These are phyloP conservation scores for Melanostoma scalare DNA, from an alignment of 2,888 invertebrate genomes.

Conservation along the genomic window DNA sequence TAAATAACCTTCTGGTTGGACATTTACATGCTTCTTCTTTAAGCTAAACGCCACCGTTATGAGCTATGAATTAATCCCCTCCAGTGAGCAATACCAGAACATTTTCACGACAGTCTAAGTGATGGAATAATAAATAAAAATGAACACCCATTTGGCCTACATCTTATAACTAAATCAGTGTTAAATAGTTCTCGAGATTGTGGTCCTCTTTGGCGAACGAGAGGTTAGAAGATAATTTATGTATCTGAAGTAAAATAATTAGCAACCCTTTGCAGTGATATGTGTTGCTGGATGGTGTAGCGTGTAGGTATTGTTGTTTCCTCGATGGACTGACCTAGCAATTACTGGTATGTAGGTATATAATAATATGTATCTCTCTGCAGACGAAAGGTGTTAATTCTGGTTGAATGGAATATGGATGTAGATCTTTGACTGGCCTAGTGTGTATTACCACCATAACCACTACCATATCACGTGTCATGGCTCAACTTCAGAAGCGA, in stretches of 20 bases:
- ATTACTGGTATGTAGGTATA: slow-evolving; percentile 26
- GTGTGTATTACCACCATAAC: slow-evolving; percentile 35
- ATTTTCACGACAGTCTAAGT: slow-evolving; percentile 25
- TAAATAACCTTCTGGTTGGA: slow-evolving; percentile 49
- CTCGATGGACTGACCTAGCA: slow-evolving; percentile 47
- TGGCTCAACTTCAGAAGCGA: too few species aligned
- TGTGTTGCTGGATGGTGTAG: background rate
- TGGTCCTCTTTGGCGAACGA: slow-evolving; percentile 16
- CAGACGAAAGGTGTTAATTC: slow-evolving; percentile 62
- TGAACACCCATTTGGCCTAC: slow-evolving; percentile 56
- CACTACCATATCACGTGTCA: background rate
- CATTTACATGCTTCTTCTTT: slow-evolving; percentile 55
- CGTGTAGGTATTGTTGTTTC: background rate
- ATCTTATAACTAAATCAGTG: slow-evolving; percentile 65
- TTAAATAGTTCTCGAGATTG: slow-evolving; percentile 52
- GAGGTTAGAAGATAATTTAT: slow-evolving; percentile 31
- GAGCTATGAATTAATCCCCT: slow-evolving; percentile 10
- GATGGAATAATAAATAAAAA: slow-evolving; percentile 28
- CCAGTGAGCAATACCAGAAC: background rate
- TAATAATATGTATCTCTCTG: slow-evolving; percentile 17
- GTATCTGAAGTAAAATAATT: slow-evolving; percentile 56
- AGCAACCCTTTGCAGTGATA: slow-evolving; percentile 52
- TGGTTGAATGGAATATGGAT: slow-evolving; percentile 65
- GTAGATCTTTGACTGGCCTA: slow-evolving; percentile 60
- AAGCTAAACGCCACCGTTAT: slow-evolving; percentile 30